Base-by-base conservation (phyloP, 2,888 invertebrate species). In the Cristatella mucedo region DNA sequence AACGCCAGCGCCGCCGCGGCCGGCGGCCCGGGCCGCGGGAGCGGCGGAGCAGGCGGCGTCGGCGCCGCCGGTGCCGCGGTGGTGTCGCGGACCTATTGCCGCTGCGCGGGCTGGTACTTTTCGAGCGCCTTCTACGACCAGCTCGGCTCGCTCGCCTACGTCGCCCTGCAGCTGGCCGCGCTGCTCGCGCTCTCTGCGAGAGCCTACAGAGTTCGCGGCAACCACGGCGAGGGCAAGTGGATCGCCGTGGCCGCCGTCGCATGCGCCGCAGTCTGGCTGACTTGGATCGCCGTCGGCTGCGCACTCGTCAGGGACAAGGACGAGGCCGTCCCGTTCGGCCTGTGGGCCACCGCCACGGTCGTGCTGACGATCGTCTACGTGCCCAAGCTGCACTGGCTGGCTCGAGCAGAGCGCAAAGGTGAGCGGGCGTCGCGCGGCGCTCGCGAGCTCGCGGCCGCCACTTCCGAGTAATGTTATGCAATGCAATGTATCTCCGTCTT, bases 361-460 rank as follows among this genome's bases (percentile, higher is more conserved):
- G 26, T 26, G 24, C 22, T 36, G 3, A 22, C 26, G 13, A 36
- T 22, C 7, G 26, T 36, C 24, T 36, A 24, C 26, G 4, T 36
- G n/a, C 36, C 36, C 7, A 36, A 36, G 18, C 22, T 36, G 7
- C 36, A 36, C 13, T 24, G 26, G 19, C 36, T 36, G 21, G 21
- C 36, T 11, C n/a, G n/a, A n/a, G n/a, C n/a, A n/a, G n/a, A n/a
- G n/a, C n/a, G n/a, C n/a, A n/a, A n/a, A n/a, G n/a, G n/a, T n/a
- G n/a, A n/a, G n/a, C n/a, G n/a, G n/a, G n/a, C n/a, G n/a, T n/a
- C n/a, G n/a, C n/a, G n/a, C n/a, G n/a, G n/a, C n/a, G n/a, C n/a
- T n/a, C n/a, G n/a, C n/a, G n/a, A n/a, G n/a, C n/a, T n/a, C n/a
- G n/a, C n/a, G n/a, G n/a, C n/a, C n/a, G n/a, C n/a, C n/a, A n/a